Evolutionary conservation across 2,888 invertebrate species (phyloP), one percentile per base, ranked within the genome.

Genomic region (Cryptocephalus moraei): DNA sequence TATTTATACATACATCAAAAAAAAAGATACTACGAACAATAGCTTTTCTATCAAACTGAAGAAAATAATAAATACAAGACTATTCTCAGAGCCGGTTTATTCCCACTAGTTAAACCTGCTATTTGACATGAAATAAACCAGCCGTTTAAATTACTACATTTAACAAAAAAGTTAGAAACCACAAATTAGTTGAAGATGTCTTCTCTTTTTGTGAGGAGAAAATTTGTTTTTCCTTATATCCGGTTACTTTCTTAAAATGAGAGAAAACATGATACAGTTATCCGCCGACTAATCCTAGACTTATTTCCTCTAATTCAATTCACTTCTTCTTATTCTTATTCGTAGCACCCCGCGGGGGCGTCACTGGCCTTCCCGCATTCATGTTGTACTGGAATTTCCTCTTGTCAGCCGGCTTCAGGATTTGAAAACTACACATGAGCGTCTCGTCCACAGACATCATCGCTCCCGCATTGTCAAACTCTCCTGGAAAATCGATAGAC

Each of bases 401-500:
- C 75, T 97, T 99, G 78, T 99, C 97, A 51, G 97, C 97, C 67
- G 99, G 99, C 78, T 91, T 91, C 68, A 91, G 76, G 68, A 91
- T 91, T 75, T 91, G 84, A 81, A 99, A 99, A 74, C 96, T 96
- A 80, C 97, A 99, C 97, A 99, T 97, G 60, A 99, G 80, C 56
- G 95, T 94, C 74, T 99, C 97, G 76, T 99, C 97, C 54, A 99
- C 97, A 33, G 93, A 93, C 99, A 99, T 99, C 87, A 99, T 89
- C 57, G 91, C 91, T 64, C 88, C 88, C 52, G 87, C 87, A 68
- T 88, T 88, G 69, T 88, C 87, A 66, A 87, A 88, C 71, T 88
- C 87, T 8, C 63, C 63, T 63, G 45, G n/a, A 51, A 48, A 47
- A 41, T 10, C n/a, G 22, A 33, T 13, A 1, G 32, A n/a, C 8